Conservation (phyloP, 2,113 vertebrate genomes). For the Tympanuchus pallidicinctus region DNA sequence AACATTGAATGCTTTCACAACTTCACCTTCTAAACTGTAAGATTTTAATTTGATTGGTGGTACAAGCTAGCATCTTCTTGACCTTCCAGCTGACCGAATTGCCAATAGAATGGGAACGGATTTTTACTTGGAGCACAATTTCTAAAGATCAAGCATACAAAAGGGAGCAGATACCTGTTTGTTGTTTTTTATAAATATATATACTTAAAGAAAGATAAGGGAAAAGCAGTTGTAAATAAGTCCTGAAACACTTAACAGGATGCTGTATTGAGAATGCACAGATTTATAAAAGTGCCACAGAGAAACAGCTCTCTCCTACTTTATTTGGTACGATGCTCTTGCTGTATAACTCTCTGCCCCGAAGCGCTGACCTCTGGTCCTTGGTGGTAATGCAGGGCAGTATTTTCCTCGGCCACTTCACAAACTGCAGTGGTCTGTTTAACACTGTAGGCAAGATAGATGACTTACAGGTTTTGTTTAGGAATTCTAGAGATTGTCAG, state of each 20-base stretch:
- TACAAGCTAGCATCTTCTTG: background rate
- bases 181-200: background rate
- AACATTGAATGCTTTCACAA: background rate
- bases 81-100: background rate
- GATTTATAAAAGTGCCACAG: background rate
- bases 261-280: background rate
- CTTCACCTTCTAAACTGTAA: background rate
- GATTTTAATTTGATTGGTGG: background rate
- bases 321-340: background rate
- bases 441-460: background rate
- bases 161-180: background rate
- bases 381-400: background rate
- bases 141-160: background rate
- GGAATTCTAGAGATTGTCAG: background rate
- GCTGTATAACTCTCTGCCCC: background rate
- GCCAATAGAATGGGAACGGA: background rate
- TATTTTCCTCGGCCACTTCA: background rate
- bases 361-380: background rate
- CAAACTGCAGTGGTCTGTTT: background rate
- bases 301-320: background rate
- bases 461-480: accelerated
- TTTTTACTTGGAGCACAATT: conserved; percentile 11
- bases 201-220: background rate
- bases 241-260: conserved; percentile 25
- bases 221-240: background rate